Evolutionary conservation across 2,113 vertebrate genomes (phyloP).

Genomic region (Ciconia stormi): DNA sequence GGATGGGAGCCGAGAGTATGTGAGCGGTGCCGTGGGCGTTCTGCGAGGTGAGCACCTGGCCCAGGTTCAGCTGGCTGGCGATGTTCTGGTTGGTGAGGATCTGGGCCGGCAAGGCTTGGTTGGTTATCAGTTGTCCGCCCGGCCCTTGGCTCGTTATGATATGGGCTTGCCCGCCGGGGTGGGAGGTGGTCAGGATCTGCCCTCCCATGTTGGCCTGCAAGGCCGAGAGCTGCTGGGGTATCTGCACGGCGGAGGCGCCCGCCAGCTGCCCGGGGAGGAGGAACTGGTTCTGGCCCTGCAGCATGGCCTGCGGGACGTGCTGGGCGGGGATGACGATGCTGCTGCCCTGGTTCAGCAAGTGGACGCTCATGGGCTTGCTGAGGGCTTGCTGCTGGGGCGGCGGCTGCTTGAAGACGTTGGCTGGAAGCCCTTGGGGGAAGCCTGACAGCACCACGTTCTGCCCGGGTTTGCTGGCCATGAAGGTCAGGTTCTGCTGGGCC

Average conservation of each 20-base stretch:
- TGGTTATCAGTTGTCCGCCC: constrained; percentile 86
- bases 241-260: constrained; percentile 55
- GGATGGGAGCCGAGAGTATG: constrained; percentile 89
- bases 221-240: constrained; percentile 77
- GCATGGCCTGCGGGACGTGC: constrained; percentile 84
- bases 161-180: constrained; percentile 76
- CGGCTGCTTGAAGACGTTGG: constrained; percentile 77
- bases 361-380: constrained; percentile 91
- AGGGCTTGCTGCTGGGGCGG: constrained; percentile 78
- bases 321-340: constrained; percentile 95
- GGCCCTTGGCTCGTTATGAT: constrained; percentile 88
- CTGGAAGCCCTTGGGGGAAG: constrained; percentile 85
- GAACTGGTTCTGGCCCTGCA: constrained; percentile 88
- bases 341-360: constrained; percentile 89
- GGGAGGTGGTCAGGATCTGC: constrained; percentile 84
- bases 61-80: constrained; percentile 80
- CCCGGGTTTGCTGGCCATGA: constrained; percentile 87
- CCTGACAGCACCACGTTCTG: constrained; percentile 88
- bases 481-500: constrained; percentile 88
- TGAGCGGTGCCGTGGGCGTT: constrained; percentile 86
- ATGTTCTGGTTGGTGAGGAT: constrained; percentile 91
- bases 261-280: constrained; percentile 75
- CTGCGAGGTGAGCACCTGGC: constrained; percentile 87
- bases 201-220: constrained; percentile 82
- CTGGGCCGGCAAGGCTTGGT: constrained; percentile 74